phyloP scores from a whole-genome alignment of 2,888 invertebrate genomes.

The Plagodis pulveraria region DNA sequence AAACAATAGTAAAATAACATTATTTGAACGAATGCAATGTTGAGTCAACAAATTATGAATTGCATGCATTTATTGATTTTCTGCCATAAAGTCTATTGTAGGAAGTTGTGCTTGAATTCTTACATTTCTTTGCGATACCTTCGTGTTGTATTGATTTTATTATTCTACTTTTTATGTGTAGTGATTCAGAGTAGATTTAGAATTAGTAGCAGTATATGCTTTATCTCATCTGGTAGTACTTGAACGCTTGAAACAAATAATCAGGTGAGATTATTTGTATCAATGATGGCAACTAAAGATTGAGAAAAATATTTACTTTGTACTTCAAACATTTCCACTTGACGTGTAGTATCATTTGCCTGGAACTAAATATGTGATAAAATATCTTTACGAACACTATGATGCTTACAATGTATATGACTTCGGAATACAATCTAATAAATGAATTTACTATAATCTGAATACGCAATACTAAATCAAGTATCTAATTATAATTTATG shows the following conservation, averaged over 20 bases:
- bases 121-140: background rate
- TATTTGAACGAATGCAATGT: background rate
- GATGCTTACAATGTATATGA: background rate
- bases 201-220: background rate
- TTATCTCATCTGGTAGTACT: no score
- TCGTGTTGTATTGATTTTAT: slow-evolving; percentile 14
- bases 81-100: slow-evolving; percentile 8
- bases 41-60: background rate
- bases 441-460: no score
- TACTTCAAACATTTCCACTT: background rate
- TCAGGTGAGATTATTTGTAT: no score
- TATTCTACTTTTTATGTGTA: background rate
- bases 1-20: slow-evolving; percentile 1
- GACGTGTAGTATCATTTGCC: background rate
- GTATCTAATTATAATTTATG: no score
- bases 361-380: background rate
- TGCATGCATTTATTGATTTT: slow-evolving; percentile 25
- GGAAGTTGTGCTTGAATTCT: background rate
- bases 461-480: no score
- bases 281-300: background rate
- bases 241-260: no score
- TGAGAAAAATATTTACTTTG: slow-evolving; percentile 4
- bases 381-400: background rate
- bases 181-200: no score
- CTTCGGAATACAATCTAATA: no score